Evolutionary conservation across 2,888 invertebrate genomes (phyloP), one percentile per base, ranked within the genome.

Genomic region (Ecliptopera silaceata): DNA sequence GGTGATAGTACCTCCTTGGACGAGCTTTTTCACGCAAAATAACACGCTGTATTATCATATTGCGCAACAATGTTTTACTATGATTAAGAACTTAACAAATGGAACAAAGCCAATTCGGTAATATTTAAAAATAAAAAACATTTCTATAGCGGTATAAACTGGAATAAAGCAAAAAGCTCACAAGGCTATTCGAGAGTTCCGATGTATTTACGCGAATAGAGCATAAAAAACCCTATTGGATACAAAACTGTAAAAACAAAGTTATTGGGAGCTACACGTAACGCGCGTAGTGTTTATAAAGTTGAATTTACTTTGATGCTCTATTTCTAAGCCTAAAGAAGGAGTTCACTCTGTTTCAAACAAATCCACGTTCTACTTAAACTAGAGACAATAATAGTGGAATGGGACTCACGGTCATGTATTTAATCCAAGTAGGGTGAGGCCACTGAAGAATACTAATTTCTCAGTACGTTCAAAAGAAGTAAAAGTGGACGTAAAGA

Each of bases 231-330:
- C 44, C 32, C 18, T 57, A 47, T 58, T 63, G 59, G 49, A 51
- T 53, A 56, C 46, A 51, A 59, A 63, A 65, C 51, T 58, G 38
- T 29, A 29, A 60, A 47, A 60, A 59, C 50, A 54, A 54, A 69
- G 62, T 66, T 65, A 63, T 51, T 52, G 56, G 58, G 53, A 56
- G 64, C 61, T 59, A 63, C 59, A 50, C 58, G 58, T 63, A 60
- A 63, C 65, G 66, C 64, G 68, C 68, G 66, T 69, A 59, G 70
- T 63, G 63, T 66, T 71, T 69, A 71, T 69, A 66, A 71, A 74
- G 65, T 77, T 77, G 72, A 70, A 74, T 73, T 72, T 72, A 75
- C 68, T 74, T 74, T 64, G 67, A 60, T 65, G 64, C 67, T 59
- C 41, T 56, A 50, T 58, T 65, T 65, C 63, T 60, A 59, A 51